Evolutionary conservation across 2,113 vertebrate genomes (phyloP).

Genomic region (Copsychus sechellarum): DNA sequence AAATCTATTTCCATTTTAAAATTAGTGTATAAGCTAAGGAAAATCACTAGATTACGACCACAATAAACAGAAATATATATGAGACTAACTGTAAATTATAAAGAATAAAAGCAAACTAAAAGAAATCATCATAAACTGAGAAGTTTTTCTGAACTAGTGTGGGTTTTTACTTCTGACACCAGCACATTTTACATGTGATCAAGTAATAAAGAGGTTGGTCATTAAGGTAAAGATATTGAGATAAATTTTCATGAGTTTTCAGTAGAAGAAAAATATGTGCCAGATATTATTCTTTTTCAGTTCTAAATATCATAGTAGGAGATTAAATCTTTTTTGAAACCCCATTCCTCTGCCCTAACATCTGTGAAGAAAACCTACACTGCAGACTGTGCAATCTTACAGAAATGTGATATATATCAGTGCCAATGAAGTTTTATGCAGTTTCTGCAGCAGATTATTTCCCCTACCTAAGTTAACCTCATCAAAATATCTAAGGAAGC

Average conservation of each 20-base stretch:
- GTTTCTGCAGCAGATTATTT: background rate
- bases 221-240: background rate
- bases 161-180: background rate
- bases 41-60: background rate
- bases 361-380: background rate
- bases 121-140: background rate
- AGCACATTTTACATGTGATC: background rate
- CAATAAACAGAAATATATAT: background rate
- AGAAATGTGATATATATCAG: background rate
- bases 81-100: background rate
- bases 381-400: background rate
- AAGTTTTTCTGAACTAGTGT: background rate
- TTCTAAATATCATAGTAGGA: background rate
- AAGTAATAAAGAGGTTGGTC: background rate
- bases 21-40: background rate
- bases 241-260: background rate
- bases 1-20: background rate
- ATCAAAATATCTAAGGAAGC: background rate
- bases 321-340: background rate
- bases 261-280: background rate
- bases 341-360: rapidly evolving
- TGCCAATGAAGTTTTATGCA: background rate
- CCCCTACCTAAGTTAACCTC: background rate
- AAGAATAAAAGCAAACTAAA: background rate
- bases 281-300: background rate